Evolutionary conservation across 2,797 vertebrate species (phyloP).

Genomic region (Notamacropus eugenii): DNA sequence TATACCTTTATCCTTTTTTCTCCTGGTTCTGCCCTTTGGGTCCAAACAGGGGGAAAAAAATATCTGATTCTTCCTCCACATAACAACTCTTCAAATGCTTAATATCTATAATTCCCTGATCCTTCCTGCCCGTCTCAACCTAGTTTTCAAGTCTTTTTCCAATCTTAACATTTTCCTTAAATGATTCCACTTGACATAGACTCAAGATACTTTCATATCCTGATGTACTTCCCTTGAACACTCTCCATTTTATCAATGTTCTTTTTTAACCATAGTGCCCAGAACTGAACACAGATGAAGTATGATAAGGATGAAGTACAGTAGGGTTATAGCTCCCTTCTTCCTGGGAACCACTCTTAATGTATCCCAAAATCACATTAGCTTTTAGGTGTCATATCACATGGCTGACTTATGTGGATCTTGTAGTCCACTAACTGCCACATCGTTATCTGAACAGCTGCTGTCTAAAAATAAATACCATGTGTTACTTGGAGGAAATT

Average conservation of each 20-base stretch:
- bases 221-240: background rate
- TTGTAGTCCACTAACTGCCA: background rate
- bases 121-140: too few species aligned
- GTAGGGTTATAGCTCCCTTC: background rate
- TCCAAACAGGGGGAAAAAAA: background rate
- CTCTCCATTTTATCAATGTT: background rate
- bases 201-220: background rate
- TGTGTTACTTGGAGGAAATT: background rate
- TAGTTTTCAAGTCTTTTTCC: background rate
- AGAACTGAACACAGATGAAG: background rate
- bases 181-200: background rate
- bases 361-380: background rate
- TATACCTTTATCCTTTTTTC: background rate
- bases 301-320: background rate
- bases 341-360: background rate
- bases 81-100: background rate
- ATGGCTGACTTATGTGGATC: background rate
- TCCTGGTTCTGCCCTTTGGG: background rate
- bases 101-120: background rate
- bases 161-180: background rate
- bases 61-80: background rate
- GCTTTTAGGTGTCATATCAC: background rate
- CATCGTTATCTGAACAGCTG: background rate
- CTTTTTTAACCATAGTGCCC: background rate
- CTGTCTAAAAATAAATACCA: background rate